Conservation (phyloP, 2,113 vertebrate genomes). For the Sitta europaea region DNA sequence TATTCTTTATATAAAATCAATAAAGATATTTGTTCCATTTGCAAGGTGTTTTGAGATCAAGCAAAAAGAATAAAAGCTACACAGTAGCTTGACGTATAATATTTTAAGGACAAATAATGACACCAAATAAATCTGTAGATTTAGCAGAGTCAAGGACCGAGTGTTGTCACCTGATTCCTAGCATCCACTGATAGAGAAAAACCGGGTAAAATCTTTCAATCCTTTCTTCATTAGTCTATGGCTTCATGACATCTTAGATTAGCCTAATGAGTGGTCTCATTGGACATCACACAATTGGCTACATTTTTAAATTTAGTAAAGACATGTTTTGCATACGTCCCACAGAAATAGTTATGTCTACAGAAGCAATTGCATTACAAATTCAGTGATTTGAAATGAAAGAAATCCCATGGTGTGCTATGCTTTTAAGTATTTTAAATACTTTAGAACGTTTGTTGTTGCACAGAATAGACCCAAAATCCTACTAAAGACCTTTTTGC, state of each 20-base stretch:
- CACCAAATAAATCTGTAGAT: not conserved
- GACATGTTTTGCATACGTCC: not conserved
- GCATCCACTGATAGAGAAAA: not conserved
- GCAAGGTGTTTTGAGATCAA: not conserved
- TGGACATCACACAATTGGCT: not conserved
- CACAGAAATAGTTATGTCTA: not conserved
- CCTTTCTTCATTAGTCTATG: not conserved
- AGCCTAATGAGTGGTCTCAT: not conserved
- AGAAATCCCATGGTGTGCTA: not conserved
- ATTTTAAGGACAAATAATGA: not conserved
- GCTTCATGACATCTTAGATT: not conserved
- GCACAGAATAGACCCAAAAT: not conserved
- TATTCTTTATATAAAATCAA: not conserved
- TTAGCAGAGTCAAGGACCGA: not conserved
- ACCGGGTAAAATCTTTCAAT: not conserved
- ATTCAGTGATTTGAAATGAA: not conserved
- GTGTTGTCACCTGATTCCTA: not conserved
- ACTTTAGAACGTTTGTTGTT: not conserved
- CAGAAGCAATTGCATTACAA: not conserved
- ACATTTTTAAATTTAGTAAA: not conserved
- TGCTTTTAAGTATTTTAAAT: not conserved
- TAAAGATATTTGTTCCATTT: not conserved
- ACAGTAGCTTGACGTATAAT: not conserved
- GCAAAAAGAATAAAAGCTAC: not conserved
- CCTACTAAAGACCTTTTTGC: not conserved